Evolutionary conservation across 2,888 invertebrate genomes (phyloP).

Genomic region (Drosophila maculinotata): DNA sequence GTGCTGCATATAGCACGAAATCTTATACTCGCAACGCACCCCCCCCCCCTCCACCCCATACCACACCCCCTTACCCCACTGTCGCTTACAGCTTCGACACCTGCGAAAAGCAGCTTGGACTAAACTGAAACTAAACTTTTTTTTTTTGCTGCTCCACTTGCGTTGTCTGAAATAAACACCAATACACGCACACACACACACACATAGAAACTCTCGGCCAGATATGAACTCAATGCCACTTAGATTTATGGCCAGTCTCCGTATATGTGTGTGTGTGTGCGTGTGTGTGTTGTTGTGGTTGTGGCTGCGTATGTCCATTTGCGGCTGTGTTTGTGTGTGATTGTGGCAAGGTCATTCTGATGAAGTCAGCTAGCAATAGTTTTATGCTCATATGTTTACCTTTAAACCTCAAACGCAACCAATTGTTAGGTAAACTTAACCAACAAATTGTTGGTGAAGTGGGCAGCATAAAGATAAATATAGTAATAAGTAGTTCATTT

Average conservation of each 20-base stretch:
- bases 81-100: conserved; percentile 27
- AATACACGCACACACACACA: conserved; percentile 12
- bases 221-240: conserved; percentile 56
- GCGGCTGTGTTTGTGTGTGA: conserved; percentile 22
- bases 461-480: neutral
- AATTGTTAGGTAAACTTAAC: conserved; percentile 22
- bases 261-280: conserved; percentile 12
- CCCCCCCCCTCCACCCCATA: neutral
- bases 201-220: conserved; percentile 4
- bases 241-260: conserved; percentile 61
- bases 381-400: conserved; percentile 33
- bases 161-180: conserved; percentile 48
- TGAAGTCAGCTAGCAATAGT: conserved; percentile 51
- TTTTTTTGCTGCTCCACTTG: conserved; percentile 15
- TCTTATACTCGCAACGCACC: conserved; percentile 11
- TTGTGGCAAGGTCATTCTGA: conserved; percentile 54
- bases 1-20: conserved; percentile 47
- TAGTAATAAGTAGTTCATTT: neutral
- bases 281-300: conserved; percentile 23
- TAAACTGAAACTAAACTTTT: conserved; percentile 35
- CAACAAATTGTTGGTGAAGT: neutral
- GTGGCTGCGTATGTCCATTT: conserved; percentile 39
- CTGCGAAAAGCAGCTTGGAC: conserved; percentile 26
- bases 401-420: conserved; percentile 40
- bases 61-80: neutral